Conservation (phyloP, 2,113 vertebrate genomes). For the Octodon degus region DNA sequence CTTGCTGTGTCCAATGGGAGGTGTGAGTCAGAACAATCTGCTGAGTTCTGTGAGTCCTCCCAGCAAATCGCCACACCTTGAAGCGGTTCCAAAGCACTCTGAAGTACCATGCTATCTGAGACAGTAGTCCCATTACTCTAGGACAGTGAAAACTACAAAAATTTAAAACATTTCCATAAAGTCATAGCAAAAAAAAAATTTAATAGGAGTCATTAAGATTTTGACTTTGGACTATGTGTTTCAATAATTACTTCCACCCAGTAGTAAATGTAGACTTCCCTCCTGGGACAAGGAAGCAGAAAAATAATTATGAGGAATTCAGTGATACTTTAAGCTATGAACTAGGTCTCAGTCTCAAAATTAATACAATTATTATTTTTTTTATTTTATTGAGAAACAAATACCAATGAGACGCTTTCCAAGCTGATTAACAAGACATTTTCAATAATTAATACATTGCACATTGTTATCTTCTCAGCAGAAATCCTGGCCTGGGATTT, state of each 20-base stretch:
- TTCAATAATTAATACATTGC: no score
- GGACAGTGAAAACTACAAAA: slow-evolving; percentile 6
- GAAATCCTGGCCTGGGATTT: neutral
- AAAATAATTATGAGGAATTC: slow-evolving; percentile 68
- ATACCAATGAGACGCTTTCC: no score
- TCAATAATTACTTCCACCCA: slow-evolving; percentile 53
- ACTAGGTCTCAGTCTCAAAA: slow-evolving; percentile 47
- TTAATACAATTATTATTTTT: slow-evolving; percentile 21
- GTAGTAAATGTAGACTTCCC: slow-evolving; percentile 32
- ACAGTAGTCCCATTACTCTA: neutral
- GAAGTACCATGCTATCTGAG: neutral
- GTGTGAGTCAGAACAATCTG: neutral
- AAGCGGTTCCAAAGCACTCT: neutral
- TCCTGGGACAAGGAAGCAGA: slow-evolving; percentile 51
- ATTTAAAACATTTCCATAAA: slow-evolving; percentile 32
- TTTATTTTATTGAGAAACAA: no score
- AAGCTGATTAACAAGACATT: no score
- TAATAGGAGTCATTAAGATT: slow-evolving; percentile 54
- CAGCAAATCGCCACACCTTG: neutral
- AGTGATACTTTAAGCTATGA: slow-evolving; percentile 55
- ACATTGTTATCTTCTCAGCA: no score
- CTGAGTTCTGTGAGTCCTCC: neutral
- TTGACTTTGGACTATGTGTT: slow-evolving; percentile 46
- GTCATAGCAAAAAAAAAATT: slow-evolving; percentile 31
- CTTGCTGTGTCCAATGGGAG: neutral